These are phyloP conservation scores for Buceros bicornis DNA, from an alignment of 2,797 vertebrate genomes.

Conservation along the genomic window DNA sequence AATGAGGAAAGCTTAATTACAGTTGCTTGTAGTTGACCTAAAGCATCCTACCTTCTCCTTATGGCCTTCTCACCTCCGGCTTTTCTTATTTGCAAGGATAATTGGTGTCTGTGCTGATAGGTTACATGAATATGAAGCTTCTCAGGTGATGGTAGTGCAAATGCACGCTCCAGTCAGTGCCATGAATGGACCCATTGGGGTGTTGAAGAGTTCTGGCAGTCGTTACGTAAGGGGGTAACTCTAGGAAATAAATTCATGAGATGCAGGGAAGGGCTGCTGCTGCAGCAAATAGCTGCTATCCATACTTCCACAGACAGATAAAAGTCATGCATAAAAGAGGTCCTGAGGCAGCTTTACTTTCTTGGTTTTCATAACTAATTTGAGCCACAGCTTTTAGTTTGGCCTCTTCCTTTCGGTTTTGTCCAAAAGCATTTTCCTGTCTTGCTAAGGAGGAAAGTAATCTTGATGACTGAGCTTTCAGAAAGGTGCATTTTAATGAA, in stretches of 20 bases:
- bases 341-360: background rate
- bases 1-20: background rate
- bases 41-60: background rate
- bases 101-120: background rate
- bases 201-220: background rate
- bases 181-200: background rate
- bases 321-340: background rate
- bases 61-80: background rate
- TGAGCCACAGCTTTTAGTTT: background rate
- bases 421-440: background rate
- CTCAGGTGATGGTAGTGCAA: background rate
- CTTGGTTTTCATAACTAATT: constrained; percentile 33
- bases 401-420: background rate
- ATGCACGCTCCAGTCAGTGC: background rate
- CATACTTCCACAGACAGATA: background rate
- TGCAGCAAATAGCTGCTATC: background rate
- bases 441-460: background rate
- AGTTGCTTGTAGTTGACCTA: background rate
- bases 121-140: background rate
- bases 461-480: background rate
- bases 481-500: constrained; percentile 32
- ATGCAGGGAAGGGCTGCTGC: background rate
- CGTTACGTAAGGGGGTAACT: background rate
- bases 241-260: background rate
- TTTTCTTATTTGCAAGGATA: background rate